A percentile compares a stretch with the other conserved stretches of the same genome.
phyloP scores from a whole-genome alignment of 1,140 invertebrate genomes.

The Asobara japonica region DNA sequence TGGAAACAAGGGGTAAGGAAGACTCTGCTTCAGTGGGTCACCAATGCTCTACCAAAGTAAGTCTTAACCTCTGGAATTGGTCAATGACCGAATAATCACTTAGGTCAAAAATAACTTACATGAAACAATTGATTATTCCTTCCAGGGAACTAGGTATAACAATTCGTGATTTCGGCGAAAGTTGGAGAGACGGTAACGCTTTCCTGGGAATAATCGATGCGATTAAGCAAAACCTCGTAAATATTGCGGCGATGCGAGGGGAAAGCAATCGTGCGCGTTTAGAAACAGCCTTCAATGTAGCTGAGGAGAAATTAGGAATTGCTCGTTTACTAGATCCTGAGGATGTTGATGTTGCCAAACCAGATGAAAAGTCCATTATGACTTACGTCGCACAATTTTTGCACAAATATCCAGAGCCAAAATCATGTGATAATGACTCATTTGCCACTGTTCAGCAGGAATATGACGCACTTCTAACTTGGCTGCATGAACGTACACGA shows the following conservation, averaged over 20 bases:
- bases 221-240: slow-evolving; percentile 93
- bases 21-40: slow-evolving; percentile 93
- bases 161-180: slow-evolving; percentile 94
- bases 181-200: slow-evolving; percentile 96
- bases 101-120: slow-evolving; percentile 15
- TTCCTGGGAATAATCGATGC: slow-evolving; percentile 96
- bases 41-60: slow-evolving; percentile 91
- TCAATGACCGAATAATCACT: neutral
- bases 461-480: slow-evolving; percentile 81
- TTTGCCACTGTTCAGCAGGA: slow-evolving; percentile 82
- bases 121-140: slow-evolving; percentile 31
- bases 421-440: slow-evolving; percentile 73
- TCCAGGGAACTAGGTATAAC: slow-evolving; percentile 85
- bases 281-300: slow-evolving; percentile 93
- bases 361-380: slow-evolving; percentile 99
- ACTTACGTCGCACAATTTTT: slow-evolving; percentile 99
- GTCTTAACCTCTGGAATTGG: slow-evolving; percentile 42
- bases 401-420: slow-evolving; percentile 91
- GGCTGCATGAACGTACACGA: slow-evolving; percentile 81
- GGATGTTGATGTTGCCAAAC: slow-evolving; percentile 96
- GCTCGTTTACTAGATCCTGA: slow-evolving; percentile 92
- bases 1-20: slow-evolving; percentile 91
- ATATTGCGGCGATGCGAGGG: slow-evolving; percentile 81
- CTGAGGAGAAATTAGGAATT: slow-evolving; percentile 92
- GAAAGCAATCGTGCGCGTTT: slow-evolving; percentile 83